Evolutionary conservation across 2,797 vertebrate genomes (phyloP), one percentile per base, ranked within the genome.

Genomic region (Cygnus olor): DNA sequence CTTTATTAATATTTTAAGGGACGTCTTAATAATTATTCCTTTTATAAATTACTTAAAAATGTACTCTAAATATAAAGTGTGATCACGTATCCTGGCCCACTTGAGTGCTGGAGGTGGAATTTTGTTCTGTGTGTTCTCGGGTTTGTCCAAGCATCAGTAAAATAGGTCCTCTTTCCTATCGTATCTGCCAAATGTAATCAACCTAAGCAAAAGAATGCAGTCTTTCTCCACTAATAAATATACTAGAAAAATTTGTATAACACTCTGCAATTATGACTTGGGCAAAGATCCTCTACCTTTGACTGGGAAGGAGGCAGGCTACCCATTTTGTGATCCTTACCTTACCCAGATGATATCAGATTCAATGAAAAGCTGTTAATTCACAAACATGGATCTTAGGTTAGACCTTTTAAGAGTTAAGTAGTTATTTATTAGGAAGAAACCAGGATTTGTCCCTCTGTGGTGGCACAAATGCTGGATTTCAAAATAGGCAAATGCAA

Each of bases 11-110:
- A 53, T 65, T 91, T 85, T 78, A 94, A 68, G 58, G 65, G 61
- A 9, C 30, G 74, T 58, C 58, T 94, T 87, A 87, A 77, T 87
- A 80, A 87, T 89, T 85, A 69, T 83, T 93, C 6, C 17, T 82
- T 90, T 90, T 61, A 56, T 68, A 13, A 91, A 38, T 60, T 82
- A 57, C 66, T 81, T 36, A 24, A 60, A 85, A 73, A 88, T 45
- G 32, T 66, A 65, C 56, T 81, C 54, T 79, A 71, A 49, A 24
- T 70, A 56, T 88, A 73, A 88, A 93, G 47, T 30, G 10, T 24
- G 14, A 34, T 86, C 49, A 64, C 10, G 11, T 53, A 44, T 90
- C 51, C 80, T 44, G 56, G 78, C 71, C 40, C 22, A 40, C 84
- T 60, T 63, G 70, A 64, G n/a, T 68, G 51, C 40, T 80, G 80